Conservation (phyloP, 92 coral and sea anemone species). For the Epizoanthus scotinus region DNA sequence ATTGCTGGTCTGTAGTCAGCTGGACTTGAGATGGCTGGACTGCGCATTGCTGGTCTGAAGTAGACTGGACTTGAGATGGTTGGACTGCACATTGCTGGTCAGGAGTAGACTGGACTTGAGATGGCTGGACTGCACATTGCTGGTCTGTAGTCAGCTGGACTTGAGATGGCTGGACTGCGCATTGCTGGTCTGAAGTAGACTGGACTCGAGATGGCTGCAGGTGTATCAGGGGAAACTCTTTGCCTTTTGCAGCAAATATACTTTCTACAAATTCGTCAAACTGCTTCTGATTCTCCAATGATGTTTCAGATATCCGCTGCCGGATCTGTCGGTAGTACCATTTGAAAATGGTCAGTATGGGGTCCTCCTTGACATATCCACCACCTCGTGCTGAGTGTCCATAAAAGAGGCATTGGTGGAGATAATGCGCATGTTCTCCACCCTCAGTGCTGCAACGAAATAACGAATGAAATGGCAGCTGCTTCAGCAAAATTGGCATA, state of each 20-base stretch:
- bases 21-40: no score
- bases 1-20: no score
- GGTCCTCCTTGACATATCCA: constrained; percentile 33
- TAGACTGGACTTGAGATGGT: no score
- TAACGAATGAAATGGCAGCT: constrained; percentile 47
- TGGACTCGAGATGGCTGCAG: no score
- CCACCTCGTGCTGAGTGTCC: constrained; percentile 35
- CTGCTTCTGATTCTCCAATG: not conserved
- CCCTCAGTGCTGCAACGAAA: constrained; percentile 38
- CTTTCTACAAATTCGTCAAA: constrained; percentile 33
- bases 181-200: no score
- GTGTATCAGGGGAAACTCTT: no score
- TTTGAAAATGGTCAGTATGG: constrained; percentile 38
- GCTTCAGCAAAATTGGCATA: constrained; percentile 33
- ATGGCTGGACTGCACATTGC: no score
- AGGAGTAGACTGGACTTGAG: no score
- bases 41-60: no score
- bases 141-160: no score
- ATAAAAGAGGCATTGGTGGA: constrained; percentile 43
- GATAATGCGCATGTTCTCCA: constrained; percentile 31
- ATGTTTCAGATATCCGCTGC: constrained; percentile 10
- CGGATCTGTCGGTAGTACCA: constrained; percentile 36
- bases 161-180: no score
- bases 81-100: no score
- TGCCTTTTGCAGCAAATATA: constrained; percentile 1